Conservation (phyloP, 2,797 vertebrate species). For the Octomys mimax region DNA sequence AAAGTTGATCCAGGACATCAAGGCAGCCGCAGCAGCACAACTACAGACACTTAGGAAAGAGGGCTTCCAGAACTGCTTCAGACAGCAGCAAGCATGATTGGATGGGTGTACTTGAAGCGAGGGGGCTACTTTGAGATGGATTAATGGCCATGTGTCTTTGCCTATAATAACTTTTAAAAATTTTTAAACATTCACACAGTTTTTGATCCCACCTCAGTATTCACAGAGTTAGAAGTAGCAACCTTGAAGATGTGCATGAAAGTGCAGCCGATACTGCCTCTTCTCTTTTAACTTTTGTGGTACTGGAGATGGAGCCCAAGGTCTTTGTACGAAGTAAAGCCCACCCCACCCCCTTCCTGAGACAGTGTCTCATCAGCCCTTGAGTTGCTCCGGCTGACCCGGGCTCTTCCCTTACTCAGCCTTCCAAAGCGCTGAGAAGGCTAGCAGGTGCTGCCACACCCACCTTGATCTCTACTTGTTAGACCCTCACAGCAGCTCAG, state of each 20-base stretch:
- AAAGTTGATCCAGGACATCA: not conserved
- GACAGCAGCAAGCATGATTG: not conserved
- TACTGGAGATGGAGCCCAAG: not conserved
- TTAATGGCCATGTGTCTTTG: not conserved
- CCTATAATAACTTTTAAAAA: not conserved
- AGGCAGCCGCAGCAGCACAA: not conserved
- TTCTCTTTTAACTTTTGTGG: not conserved
- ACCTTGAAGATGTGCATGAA: too few relatives aligned
- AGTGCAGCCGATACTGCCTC: not conserved
- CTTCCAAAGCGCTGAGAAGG: not conserved
- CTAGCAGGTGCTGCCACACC: not conserved
- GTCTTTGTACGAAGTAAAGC: not conserved
- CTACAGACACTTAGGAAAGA: not conserved
- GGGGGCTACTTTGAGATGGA: not conserved
- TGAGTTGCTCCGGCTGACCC: not conserved
- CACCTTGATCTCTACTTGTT: not conserved
- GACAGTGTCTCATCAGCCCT: not conserved
- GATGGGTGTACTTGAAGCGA: not conserved
- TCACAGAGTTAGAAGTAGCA: not conserved
- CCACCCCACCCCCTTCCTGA: not conserved
- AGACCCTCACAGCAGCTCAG: not conserved
- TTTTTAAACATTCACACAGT: not conserved
- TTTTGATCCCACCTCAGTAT: not conserved
- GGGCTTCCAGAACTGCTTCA: not conserved
- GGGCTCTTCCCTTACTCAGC: not conserved